phyloP scores from a whole-genome alignment of 2,113 vertebrate species.

The Nothobranchius furzeri region DNA sequence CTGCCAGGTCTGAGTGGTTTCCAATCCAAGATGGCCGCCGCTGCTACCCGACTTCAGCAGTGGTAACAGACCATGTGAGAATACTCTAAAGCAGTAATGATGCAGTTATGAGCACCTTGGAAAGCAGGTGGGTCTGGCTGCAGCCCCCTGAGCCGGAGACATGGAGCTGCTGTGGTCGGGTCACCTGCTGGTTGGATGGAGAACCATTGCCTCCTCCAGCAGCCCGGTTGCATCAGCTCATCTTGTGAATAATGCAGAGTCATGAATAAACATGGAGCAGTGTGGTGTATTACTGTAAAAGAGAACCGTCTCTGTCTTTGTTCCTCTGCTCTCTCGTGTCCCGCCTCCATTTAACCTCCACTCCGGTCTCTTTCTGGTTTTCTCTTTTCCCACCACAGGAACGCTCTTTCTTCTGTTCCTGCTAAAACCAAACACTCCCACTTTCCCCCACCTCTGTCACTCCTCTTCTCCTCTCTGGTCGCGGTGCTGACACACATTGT shows the following conservation, averaged over 20 bases:
- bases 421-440: slow-evolving; percentile 60
- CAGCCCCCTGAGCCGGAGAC: slow-evolving; percentile 25
- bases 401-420: slow-evolving; percentile 32
- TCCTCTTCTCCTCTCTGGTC: slow-evolving; percentile 51
- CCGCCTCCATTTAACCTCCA: slow-evolving; percentile 40
- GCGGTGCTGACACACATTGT: slow-evolving; percentile 65
- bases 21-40: too few relatives aligned
- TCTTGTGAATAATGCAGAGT: slow-evolving; percentile 75
- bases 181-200: slow-evolving; percentile 47
- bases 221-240: slow-evolving; percentile 69
- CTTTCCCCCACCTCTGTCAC: slow-evolving; percentile 43
- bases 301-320: slow-evolving; percentile 41
- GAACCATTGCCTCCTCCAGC: slow-evolving; percentile 48
- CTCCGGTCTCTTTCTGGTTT: slow-evolving; percentile 33
- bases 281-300: slow-evolving; percentile 54
- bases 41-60: too few relatives aligned
- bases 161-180: slow-evolving; percentile 48
- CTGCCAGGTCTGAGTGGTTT: too few relatives aligned
- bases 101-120: too few relatives aligned
- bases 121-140: too few relatives aligned
- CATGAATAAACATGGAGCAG: slow-evolving; percentile 71
- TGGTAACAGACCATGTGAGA: too few relatives aligned
- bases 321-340: slow-evolving; percentile 13
- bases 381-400: slow-evolving; percentile 44
- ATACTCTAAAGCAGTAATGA: too few relatives aligned